Conservation (phyloP, 2,888 invertebrate genomes). For the Empis stercorea region DNA sequence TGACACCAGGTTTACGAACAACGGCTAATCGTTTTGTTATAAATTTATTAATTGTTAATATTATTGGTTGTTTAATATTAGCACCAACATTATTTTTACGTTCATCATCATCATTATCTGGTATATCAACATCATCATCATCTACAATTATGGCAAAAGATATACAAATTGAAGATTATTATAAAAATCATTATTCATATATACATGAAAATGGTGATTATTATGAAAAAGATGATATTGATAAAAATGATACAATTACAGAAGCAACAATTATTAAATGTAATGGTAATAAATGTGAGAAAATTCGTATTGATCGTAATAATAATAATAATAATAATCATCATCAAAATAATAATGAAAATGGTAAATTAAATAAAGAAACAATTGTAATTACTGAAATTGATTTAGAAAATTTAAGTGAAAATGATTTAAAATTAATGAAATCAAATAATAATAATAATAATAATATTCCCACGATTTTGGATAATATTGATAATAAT, state of each 20-base stretch:
- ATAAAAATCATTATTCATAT: neutral
- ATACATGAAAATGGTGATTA: neutral
- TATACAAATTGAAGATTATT: neutral
- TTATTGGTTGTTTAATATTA: conserved; percentile 32
- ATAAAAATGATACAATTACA: neutral
- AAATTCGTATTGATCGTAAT: conserved; percentile 15
- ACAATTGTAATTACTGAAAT: conserved; percentile 27
- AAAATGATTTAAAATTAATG: no score
- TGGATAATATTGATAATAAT: neutral
- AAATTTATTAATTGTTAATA: conserved; percentile 33
- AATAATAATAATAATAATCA: no score
- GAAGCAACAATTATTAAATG: neutral
- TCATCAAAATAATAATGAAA: conserved; percentile 23
- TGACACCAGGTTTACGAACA: conserved; percentile 36
- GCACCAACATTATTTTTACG: conserved; percentile 30
- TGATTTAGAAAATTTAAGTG: neutral
- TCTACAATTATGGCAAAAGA: neutral
- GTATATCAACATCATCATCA: conserved; percentile 5
- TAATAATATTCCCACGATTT: neutral
- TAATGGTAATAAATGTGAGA: conserved; percentile 6
- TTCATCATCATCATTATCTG: conserved; percentile 2
- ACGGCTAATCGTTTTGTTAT: conserved; percentile 37
- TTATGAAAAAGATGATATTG: neutral
- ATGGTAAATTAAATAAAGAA: conserved; percentile 25
- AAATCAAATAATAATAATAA: conserved; percentile 19